Percentiles rank a stretch among this genome's conserved stretches.
phyloP scores from a whole-genome alignment of 2,113 vertebrate genomes.

The Phalacrocorax carbo region DNA sequence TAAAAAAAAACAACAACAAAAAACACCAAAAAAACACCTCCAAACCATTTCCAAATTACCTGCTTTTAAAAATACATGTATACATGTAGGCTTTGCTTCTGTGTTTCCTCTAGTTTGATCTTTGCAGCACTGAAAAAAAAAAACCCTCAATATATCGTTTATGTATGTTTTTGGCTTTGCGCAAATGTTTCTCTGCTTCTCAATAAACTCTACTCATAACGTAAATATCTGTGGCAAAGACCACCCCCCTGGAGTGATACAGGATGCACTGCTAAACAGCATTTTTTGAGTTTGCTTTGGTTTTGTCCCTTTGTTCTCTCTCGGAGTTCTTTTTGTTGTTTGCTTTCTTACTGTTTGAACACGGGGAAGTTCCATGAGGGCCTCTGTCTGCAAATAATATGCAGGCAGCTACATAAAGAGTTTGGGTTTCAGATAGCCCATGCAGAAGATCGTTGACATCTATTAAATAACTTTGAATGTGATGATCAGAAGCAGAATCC shows the following conservation, averaged over 20 bases:
- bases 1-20: no score
- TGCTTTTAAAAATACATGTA: neutral
- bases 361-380: neutral
- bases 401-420: neutral
- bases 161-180: neutral
- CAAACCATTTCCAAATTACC: neutral
- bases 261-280: constrained; percentile 16
- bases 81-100: neutral
- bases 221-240: constrained; percentile 40
- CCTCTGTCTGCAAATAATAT: neutral
- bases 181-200: neutral
- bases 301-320: constrained; percentile 39
- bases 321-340: neutral
- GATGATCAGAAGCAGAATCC: neutral
- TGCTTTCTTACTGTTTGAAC: neutral
- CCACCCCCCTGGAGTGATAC: neutral
- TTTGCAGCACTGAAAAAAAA: neutral
- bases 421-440: neutral
- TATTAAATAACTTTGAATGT: neutral
- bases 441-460: neutral
- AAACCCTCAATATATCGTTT: neutral
- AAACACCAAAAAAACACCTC: neutral
- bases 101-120: neutral
- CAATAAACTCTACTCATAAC: neutral
- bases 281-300: neutral